Percentiles rank a stretch among this genome's conserved stretches.
phyloP scores from a whole-genome alignment of 1,140 invertebrate species.

The Heterodera carotae region DNA sequence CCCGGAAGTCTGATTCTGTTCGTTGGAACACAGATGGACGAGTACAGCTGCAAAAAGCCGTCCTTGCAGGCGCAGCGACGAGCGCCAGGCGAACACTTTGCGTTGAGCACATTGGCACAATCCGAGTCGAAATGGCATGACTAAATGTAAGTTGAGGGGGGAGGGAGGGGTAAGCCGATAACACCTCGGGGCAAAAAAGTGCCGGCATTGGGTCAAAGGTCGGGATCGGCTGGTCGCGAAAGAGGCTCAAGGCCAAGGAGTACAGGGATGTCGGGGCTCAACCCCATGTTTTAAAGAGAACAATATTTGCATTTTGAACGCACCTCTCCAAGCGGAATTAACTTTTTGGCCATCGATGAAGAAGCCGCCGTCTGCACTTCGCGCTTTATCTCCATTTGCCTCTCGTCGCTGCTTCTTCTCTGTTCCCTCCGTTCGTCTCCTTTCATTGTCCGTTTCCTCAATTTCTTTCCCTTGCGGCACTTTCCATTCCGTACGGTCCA shows the following conservation, averaged over 20 bases:
- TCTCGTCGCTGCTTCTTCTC: background rate
- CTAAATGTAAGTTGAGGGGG: no score
- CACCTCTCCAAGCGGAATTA: conserved; percentile 1
- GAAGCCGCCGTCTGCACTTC: background rate
- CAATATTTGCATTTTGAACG: no score
- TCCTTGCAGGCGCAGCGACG: conserved; percentile 14
- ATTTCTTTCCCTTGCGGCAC: conserved; percentile 39
- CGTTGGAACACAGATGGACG: conserved; percentile 32
- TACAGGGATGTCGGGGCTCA: no score
- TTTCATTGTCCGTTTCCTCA: conserved; percentile 2
- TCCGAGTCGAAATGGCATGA: background rate
- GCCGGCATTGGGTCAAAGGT: no score
- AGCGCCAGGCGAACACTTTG: background rate
- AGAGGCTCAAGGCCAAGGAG: no score
- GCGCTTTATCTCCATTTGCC: background rate
- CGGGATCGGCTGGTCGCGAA: no score
- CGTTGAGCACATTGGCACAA: background rate
- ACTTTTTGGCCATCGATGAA: background rate
- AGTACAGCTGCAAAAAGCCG: conserved; percentile 31
- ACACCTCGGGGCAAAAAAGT: no score
- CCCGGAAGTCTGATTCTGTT: conserved; percentile 30
- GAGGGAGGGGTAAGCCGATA: no score
- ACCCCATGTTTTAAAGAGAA: no score
- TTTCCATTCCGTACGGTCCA: conserved; percentile 27
- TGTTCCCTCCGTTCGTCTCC: background rate